Evolutionary conservation across 2,888 invertebrate genomes (phyloP).

Genomic region (Heteropelma amictum): DNA sequence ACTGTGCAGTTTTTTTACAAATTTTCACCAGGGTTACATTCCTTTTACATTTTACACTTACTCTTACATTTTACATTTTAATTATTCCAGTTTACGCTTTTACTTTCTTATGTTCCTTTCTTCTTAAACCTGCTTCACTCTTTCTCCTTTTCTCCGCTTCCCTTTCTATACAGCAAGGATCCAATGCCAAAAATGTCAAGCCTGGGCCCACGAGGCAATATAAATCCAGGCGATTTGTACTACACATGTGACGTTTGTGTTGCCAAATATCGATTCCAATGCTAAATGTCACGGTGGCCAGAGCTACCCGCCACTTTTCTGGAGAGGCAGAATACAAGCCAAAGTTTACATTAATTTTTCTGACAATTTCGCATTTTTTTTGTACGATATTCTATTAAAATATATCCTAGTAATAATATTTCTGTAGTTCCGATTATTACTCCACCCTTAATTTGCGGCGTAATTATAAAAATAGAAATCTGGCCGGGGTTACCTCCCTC

Average conservation of each 20-base stretch:
- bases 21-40: no score
- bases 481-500: neutral
- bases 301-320: neutral
- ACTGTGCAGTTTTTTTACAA: no score
- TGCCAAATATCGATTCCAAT: neutral
- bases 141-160: no score
- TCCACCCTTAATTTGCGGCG: neutral
- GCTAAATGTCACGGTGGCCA: neutral
- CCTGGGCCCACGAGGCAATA: neutral
- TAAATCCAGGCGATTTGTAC: slow-evolving; percentile 10
- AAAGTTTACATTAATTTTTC: neutral
- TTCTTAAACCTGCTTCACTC: no score
- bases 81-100: no score
- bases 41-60: no score
- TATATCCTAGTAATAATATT: neutral
- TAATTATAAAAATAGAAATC: neutral
- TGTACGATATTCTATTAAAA: slow-evolving; percentile 4
- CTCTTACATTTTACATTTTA: no score
- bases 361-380: neutral
- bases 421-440: neutral
- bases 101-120: no score
- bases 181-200: neutral
- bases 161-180: neutral
- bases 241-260: neutral
- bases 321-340: neutral